phyloP scores from a whole-genome alignment of 2,797 vertebrate species.

The Hydrophis major region DNA sequence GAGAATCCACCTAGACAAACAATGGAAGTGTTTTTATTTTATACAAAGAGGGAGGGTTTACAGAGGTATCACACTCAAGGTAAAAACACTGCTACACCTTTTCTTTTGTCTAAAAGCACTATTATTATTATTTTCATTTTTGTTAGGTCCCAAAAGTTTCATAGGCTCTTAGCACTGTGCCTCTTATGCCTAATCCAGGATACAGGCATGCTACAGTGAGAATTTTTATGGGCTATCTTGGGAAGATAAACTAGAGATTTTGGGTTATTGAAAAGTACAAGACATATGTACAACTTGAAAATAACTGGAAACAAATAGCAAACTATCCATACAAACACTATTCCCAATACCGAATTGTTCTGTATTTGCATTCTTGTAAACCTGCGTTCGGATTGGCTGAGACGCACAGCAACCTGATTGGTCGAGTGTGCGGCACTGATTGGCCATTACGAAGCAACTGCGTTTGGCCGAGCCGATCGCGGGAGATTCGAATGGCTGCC shows the following conservation, averaged over 20 bases:
- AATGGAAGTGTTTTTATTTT: background rate
- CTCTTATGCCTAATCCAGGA: background rate
- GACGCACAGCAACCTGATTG: too few relatives aligned
- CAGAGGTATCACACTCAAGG: background rate
- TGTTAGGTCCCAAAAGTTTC: background rate
- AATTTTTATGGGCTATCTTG: background rate
- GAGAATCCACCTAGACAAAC: constrained; percentile 1
- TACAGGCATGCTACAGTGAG: background rate
- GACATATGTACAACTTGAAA: background rate
- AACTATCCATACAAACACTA: background rate
- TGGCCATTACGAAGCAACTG: too few relatives aligned
- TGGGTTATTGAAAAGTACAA: background rate
- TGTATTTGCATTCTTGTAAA: too few relatives aligned
- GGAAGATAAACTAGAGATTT: background rate
- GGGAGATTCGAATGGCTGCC: too few relatives aligned
- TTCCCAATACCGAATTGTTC: too few relatives aligned
- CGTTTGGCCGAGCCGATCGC: too few relatives aligned
- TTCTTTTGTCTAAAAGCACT: background rate
- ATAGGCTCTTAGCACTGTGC: background rate
- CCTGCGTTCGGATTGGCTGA: too few relatives aligned
- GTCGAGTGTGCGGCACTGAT: too few relatives aligned
- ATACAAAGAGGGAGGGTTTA: background rate
- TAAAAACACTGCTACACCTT: background rate
- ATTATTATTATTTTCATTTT: background rate
- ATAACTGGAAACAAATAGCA: background rate